Conservation (phyloP, 2,113 vertebrate genomes). For the Sprattus sprattus region DNA sequence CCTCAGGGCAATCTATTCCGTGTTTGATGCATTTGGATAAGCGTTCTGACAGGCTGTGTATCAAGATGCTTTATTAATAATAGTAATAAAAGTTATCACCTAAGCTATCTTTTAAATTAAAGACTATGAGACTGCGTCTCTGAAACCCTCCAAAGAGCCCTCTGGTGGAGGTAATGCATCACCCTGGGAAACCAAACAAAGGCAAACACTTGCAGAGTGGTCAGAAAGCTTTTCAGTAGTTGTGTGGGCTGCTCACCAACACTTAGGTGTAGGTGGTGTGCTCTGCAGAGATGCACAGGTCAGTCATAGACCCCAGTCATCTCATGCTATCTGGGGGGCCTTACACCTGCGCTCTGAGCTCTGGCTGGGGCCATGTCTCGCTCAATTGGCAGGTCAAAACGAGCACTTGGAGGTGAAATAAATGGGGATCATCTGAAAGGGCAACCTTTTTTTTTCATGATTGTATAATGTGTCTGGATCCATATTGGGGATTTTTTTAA, state of each 20-base stretch:
- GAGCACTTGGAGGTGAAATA: not conserved
- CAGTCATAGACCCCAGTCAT: not conserved
- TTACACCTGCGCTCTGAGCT: not conserved
- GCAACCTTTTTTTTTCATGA: too few relatives aligned
- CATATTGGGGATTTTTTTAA: not conserved
- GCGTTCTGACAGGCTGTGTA: not conserved
- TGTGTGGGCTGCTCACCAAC: not conserved
- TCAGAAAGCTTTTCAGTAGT: not conserved
- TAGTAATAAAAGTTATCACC: not conserved
- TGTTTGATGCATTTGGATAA: not conserved
- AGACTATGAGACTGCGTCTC: not conserved
- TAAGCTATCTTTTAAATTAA: not conserved
- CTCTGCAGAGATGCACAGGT: not conserved
- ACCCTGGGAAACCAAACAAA: not conserved
- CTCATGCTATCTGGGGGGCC: not conserved
- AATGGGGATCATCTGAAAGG: not conserved
- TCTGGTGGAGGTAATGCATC: not conserved
- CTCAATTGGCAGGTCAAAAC: not conserved
- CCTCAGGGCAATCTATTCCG: not conserved
- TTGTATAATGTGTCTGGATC: too few relatives aligned
- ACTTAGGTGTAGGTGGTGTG: not conserved
- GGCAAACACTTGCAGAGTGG: not conserved
- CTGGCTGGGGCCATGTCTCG: not conserved
- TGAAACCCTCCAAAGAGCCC: not conserved
- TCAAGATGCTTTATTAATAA: constrained; percentile 1